These are phyloP conservation scores for Rhyzopertha dominica DNA, from an alignment of 1,140 invertebrate genomes.

Conservation along the genomic window DNA sequence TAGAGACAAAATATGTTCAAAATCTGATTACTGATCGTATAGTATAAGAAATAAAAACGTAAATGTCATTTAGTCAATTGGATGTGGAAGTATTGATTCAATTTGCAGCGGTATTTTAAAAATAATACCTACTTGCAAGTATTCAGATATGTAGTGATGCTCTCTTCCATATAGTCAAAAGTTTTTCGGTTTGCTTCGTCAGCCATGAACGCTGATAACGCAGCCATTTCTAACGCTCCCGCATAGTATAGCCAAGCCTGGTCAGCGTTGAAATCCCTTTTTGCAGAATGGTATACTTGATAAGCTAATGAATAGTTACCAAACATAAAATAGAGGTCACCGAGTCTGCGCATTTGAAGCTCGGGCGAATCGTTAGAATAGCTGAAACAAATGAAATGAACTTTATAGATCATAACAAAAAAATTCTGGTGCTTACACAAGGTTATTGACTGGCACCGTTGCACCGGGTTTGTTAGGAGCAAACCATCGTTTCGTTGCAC, in stretches of 20 bases:
- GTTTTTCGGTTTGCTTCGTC: constrained; percentile 71
- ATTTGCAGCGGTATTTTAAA: too few species aligned
- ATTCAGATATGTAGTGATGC: constrained; percentile 83
- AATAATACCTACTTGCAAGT: constrained; percentile 67
- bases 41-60: too few species aligned
- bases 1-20: too few species aligned
- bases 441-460: constrained; percentile 60
- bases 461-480: constrained; percentile 78
- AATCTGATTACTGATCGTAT: too few species aligned
- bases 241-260: constrained; percentile 97
- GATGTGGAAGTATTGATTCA: too few species aligned
- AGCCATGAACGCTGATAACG: constrained; percentile 85
- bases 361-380: constrained; percentile 88
- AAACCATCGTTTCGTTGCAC: constrained; percentile 93
- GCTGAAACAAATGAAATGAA: constrained; percentile 47
- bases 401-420: constrained; percentile 14
- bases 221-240: constrained; percentile 93
- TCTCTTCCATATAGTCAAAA: constrained; percentile 89
- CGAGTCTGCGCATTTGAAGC: constrained; percentile 85
- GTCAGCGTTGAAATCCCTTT: constrained; percentile 93
- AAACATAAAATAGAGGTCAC: constrained; percentile 95
- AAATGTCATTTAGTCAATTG: too few species aligned
- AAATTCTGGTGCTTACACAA: constrained; percentile 60
- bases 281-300: constrained; percentile 90
- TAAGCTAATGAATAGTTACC: constrained; percentile 90